phyloP scores from a whole-genome alignment of 2,888 invertebrate species.

The Tenthredo scrophulariae region DNA sequence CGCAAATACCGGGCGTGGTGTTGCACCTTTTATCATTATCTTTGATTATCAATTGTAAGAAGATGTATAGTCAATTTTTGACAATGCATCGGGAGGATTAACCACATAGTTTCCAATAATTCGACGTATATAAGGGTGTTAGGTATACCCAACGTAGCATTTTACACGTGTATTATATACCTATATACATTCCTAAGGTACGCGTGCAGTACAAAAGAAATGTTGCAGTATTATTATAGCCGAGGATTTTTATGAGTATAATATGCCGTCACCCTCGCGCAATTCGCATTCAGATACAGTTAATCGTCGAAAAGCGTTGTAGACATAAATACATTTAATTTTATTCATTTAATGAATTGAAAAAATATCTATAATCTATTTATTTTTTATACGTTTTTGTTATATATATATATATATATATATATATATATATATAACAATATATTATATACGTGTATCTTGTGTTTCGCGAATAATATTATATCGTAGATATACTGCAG shows the following conservation, averaged over 20 bases:
- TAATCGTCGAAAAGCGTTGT: conserved; percentile 42
- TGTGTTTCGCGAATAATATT: background rate
- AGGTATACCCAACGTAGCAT: background rate
- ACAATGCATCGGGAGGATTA: background rate
- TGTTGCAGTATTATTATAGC: background rate
- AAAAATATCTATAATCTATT: background rate
- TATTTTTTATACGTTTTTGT: too few relatives aligned
- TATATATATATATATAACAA: background rate
- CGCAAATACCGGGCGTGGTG: background rate
- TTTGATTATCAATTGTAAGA: background rate
- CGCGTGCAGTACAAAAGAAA: background rate
- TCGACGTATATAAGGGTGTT: background rate
- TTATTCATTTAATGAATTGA: background rate
- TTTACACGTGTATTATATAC: background rate
- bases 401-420: background rate
- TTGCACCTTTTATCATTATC: background rate
- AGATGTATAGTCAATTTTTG: background rate
- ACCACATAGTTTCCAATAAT: background rate
- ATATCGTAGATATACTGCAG: background rate
- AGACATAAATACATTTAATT: conserved; percentile 7
- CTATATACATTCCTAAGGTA: background rate
- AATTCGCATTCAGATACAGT: too few relatives aligned
- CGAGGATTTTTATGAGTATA: background rate
- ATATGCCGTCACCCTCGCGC: conserved; percentile 32
- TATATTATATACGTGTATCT: background rate